Evolutionary conservation across 2,113 vertebrate genomes (phyloP), one percentile per base, ranked within the genome.

Genomic region (Cichladusa arquata): DNA sequence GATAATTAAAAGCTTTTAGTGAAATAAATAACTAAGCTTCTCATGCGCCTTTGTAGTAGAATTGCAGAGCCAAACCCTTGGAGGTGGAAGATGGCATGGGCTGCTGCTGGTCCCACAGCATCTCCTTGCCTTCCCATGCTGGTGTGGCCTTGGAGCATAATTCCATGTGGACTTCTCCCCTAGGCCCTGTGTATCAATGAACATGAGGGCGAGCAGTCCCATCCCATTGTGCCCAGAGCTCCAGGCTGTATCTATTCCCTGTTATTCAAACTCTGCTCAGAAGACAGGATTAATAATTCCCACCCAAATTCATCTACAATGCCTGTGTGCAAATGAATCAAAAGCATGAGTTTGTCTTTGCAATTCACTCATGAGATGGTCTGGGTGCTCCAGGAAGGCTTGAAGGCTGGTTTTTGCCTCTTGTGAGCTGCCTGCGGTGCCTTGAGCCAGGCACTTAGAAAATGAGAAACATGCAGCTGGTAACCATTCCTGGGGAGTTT

Each of bases 1-100:
- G 93, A 93, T 96, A 93, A 96, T 96, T 85, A 93, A 95, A 95
- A 95, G 92, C 90, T 95, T 94, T 88, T 88, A 64, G 78, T 95
- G 90, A 92, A 96, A 94, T 93, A 93, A 95, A 93, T 95, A 94
- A 90, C 57, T 84, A 76, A 91, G 88, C 57, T 3, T 33, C 93
- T 94, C 73, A 54, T 1, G 1, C 0, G 9, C 78, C 90, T 92
- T 44, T 81, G 1, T 58, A 33, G 81, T 33, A 47, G 81, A 90
- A 74, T 11, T 50, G 81, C 51, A 28, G 77, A 84, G 78, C 22
- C 65, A 14, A 54, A 65, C 70, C 9, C 84, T 71, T 56, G 61
- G 61, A 48, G 57, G 73, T 62, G 8, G 85, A 82, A 79, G 85
- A 42, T 67, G 74, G 66, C 0, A 3, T 18, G 47, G 31, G 83